Evolutionary conservation across 2,113 vertebrate genomes (phyloP), one percentile per base, ranked within the genome.

Genomic region (Choloepus hoffmanni): DNA sequence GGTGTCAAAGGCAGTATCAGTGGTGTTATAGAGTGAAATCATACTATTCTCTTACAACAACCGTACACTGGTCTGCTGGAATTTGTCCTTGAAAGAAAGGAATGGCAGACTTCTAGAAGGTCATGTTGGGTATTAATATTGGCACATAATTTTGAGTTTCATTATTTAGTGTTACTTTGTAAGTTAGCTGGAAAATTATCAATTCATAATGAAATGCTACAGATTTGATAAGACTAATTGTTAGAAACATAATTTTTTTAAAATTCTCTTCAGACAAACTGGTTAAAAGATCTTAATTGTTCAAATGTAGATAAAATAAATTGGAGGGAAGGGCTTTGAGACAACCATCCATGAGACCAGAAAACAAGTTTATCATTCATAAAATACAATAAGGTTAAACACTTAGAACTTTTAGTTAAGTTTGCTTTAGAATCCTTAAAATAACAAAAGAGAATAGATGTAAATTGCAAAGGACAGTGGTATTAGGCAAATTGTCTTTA

Each of bases 381-480:
- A 93, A 92, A 91, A 53, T 72, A 45, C 77, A 58, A 23, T 30
- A 78, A 65, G 85, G 68, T 63, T 63, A 85, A 86, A n/a, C 33
- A 58, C 67, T 72, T 85, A 21, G 19, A 60, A 60, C 16, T 21
- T 4, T 60, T 82, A 28, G 16, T 86, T 14, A 94, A 86, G 76
- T 33, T 26, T 13, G 9, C 45, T 3, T 73, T 70, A 85, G 76
- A 60, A 89, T 73, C 94, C 16, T 73, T 77, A 68, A 89, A 89
- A 78, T 36, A 92, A 30, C 40, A 60, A 81, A 84, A 74, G 23
- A 82, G 9, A 60, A 65, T 55, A 88, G 28, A 88, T 40, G 12
- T 33, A 24, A 91, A 76, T 33, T 48, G 28, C 33, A 86, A 62
- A 89, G 45, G 13, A 82, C 40, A 62, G 45, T 78, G 5, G 21